Evolutionary conservation across 1,140 invertebrate genomes (phyloP), one percentile per base, ranked within the genome.

Genomic region (Neodiprion fabricii): DNA sequence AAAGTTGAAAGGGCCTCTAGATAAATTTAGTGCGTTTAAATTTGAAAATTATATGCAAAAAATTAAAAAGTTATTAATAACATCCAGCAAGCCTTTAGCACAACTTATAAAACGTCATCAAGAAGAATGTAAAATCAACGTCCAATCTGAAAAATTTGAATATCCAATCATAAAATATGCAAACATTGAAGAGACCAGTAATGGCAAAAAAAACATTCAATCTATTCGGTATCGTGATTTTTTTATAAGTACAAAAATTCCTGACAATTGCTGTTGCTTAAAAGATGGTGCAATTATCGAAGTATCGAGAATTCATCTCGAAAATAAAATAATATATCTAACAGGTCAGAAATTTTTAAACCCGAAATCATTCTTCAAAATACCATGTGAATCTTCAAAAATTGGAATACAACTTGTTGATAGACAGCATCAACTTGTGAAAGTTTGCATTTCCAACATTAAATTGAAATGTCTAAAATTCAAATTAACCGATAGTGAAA

Each of bases 11-110:
- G 73, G 71, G 28, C 68, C 66, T 7, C 65, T 74, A 72, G 73
- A 77, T 53, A 49, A 67, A 67, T 75, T 79, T 48, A 75, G 71
- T 49, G 50, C 69, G n/a, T 76, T 76, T 53, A 71, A 71, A 50
- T 76, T 76, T 67, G 73, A 77, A 71, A 77, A 77, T 17, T 67
- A 49, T 49, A 65, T 77, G 61, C 49, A 40, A 21, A 17, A 14
- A 48, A 75, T 77, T 3, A 75, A 71, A 50, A 73, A 66, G 14
- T 50, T 67, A 65, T 49, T 78, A 17, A 70, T 69, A 28, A 70
- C 69, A 53, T 69, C 75, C 49, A n/a, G 74, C 21, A 74, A 76
- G 67, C 71, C 76, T 28, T 71, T 74, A n/a, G 47, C 75, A 17
- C 71, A 73, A 71, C 53, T 77, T 7, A 72, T 73, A 7, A 75